A percentile compares a stretch with the other conserved stretches of the same genome.
Evolutionary conservation across 2,888 invertebrate species (phyloP).

Genomic region (Drosophila testacea): DNA sequence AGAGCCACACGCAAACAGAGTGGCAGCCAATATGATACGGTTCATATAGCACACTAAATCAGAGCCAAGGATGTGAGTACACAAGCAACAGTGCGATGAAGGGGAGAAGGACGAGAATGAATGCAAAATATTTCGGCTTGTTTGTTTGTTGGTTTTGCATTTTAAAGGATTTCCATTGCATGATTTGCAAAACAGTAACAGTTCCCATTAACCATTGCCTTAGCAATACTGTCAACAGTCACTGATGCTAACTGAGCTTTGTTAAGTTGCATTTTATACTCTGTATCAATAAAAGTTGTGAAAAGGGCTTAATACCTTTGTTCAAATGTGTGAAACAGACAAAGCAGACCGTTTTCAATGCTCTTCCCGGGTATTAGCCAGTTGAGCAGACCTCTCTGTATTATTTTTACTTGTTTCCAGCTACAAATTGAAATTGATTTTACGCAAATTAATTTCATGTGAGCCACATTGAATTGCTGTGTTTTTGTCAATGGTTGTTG

Average conservation of each 20-base stretch:
- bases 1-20: constrained; percentile 38
- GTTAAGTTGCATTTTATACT: constrained; percentile 27
- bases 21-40: constrained; percentile 53
- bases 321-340: not conserved
- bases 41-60: constrained; percentile 55
- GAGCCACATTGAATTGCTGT: constrained; percentile 55
- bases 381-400: not conserved
- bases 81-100: not conserved
- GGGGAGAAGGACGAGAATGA: not conserved
- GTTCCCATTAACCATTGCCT: constrained; percentile 56
- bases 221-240: constrained; percentile 54
- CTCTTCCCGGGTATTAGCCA: constrained; percentile 4
- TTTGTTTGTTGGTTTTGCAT: constrained; percentile 33
- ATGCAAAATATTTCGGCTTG: constrained; percentile 33
- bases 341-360: not conserved
- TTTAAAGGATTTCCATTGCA: constrained; percentile 60
- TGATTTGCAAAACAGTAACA: constrained; percentile 52
- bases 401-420: constrained; percentile 9
- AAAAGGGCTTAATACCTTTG: constrained; percentile 6
- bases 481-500: constrained; percentile 36
- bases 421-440: constrained; percentile 74
- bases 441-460: constrained; percentile 69
- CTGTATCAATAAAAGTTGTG: constrained; percentile 19
- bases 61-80: constrained; percentile 35
- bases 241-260: constrained; percentile 24